phyloP scores from a whole-genome alignment of 2,797 vertebrate genomes.

The Notolepis coatsorum region DNA sequence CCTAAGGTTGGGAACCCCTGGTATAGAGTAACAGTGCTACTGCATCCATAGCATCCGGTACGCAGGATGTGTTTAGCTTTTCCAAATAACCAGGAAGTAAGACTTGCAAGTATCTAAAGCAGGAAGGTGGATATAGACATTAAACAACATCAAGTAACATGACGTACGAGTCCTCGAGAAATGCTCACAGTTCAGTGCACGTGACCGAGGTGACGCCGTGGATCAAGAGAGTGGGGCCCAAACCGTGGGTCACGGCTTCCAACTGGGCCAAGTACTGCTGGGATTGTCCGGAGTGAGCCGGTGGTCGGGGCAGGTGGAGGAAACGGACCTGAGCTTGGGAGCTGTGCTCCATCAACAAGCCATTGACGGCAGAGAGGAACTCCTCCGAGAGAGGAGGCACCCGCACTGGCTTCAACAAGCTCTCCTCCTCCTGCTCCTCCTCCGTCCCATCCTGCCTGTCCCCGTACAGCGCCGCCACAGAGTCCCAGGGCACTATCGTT shows the following conservation, averaged over 20 bases:
- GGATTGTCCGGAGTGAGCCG: conserved; percentile 72
- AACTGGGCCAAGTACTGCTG: conserved; percentile 85
- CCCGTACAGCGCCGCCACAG: conserved; percentile 70
- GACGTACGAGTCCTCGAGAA: background rate
- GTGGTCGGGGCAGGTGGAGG: conserved; percentile 90
- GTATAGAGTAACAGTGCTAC: conserved; percentile 8
- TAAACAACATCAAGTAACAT: background rate
- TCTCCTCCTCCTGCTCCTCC: conserved; percentile 15
- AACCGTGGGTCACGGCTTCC: conserved; percentile 81
- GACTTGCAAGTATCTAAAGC: conserved; percentile 1
- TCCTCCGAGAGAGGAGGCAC: conserved; percentile 66
- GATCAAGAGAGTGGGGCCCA: conserved; percentile 90
- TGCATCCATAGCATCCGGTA: conserved; percentile 13
- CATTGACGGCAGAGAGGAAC: conserved; percentile 83
- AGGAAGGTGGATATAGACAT: conserved; percentile 9
- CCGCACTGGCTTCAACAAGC: background rate
- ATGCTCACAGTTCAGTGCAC: conserved; percentile 88
- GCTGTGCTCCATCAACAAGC: conserved; percentile 84
- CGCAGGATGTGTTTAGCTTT: conserved; percentile 12
- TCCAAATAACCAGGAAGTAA: conserved; percentile 14
- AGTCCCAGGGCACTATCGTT: conserved; percentile 88
- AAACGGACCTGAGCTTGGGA: conserved; percentile 87
- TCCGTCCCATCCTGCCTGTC: background rate
- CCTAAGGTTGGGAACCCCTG: no score
- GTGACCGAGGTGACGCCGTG: conserved; percentile 92